Conservation (phyloP, 2,888 invertebrate genomes). For the Endotricha flammealis region DNA sequence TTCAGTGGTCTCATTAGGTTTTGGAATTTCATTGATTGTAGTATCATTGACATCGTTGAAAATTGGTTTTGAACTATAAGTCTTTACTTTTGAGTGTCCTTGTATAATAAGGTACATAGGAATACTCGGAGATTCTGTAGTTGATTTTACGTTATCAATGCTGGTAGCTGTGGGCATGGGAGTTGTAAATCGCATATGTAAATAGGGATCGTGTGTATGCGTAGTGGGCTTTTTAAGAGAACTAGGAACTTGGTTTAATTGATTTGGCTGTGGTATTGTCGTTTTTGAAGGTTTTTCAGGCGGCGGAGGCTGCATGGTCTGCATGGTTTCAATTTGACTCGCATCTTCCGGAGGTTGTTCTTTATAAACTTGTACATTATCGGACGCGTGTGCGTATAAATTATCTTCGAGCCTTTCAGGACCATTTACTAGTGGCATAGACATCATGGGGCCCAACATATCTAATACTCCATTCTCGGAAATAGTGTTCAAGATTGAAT, state of each 20-base stretch:
- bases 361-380: constrained; percentile 60
- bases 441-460: constrained; percentile 67
- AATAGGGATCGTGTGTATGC: constrained; percentile 60
- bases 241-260: constrained; percentile 28
- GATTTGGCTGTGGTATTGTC: constrained; percentile 30
- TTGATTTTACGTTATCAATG: constrained; percentile 35
- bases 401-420: constrained; percentile 62
- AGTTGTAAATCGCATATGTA: constrained; percentile 67
- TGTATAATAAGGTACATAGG: constrained; percentile 89
- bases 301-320: constrained; percentile 80
- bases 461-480: constrained; percentile 45
- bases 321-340: constrained; percentile 72
- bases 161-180: constrained; percentile 68
- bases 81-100: constrained; percentile 91
- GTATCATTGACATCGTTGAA: constrained; percentile 50
- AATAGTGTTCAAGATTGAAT: constrained; percentile 27
- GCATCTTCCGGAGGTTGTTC: constrained; percentile 41
- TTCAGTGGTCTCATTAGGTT: constrained; percentile 67
- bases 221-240: constrained; percentile 28
- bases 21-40: constrained; percentile 71
- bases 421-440: constrained; percentile 63
- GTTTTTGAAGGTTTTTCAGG: constrained; percentile 38
- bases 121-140: constrained; percentile 72
- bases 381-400: constrained; percentile 64
- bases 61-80: constrained; percentile 82